Evolutionary conservation across 2,888 invertebrate species (phyloP).

Genomic region (Abrostola tripartita): DNA sequence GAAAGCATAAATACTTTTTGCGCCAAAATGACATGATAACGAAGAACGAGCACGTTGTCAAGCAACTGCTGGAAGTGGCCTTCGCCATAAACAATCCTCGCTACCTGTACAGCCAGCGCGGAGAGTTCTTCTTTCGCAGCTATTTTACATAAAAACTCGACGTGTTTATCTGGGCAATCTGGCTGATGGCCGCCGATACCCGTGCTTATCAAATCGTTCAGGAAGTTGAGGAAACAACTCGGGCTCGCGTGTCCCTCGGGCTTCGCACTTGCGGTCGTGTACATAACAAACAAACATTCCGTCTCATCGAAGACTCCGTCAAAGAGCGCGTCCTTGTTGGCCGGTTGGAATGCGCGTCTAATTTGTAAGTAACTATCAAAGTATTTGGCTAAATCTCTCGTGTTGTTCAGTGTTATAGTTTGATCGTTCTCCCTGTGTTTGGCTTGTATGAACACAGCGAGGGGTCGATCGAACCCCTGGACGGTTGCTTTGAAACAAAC

Average conservation of each 20-base stretch:
- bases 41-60: constrained; percentile 20
- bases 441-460: constrained; percentile 37
- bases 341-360: constrained; percentile 12
- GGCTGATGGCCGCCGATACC: constrained; percentile 11
- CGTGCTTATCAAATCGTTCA: constrained; percentile 29
- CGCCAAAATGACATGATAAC: constrained; percentile 38
- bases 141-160: constrained; percentile 12
- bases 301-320: constrained; percentile 14
- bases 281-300: constrained; percentile 36
- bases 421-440: constrained; percentile 32
- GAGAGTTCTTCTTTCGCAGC: constrained; percentile 22
- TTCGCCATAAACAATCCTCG: constrained; percentile 5
- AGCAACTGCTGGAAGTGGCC: constrained; percentile 15
- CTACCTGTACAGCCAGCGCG: constrained; percentile 21
- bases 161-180: constrained; percentile 3
- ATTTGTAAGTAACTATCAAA: constrained; percentile 36
- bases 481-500: constrained; percentile 37
- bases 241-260: background rate
- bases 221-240: background rate
- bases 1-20: constrained; percentile 25
- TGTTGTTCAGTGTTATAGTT: constrained; percentile 14
- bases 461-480: constrained; percentile 11
- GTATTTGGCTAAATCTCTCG: constrained; percentile 22
- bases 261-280: constrained; percentile 33
- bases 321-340: constrained; percentile 22